Conservation (phyloP, 2,888 invertebrate species). For the Ctena decussata region DNA sequence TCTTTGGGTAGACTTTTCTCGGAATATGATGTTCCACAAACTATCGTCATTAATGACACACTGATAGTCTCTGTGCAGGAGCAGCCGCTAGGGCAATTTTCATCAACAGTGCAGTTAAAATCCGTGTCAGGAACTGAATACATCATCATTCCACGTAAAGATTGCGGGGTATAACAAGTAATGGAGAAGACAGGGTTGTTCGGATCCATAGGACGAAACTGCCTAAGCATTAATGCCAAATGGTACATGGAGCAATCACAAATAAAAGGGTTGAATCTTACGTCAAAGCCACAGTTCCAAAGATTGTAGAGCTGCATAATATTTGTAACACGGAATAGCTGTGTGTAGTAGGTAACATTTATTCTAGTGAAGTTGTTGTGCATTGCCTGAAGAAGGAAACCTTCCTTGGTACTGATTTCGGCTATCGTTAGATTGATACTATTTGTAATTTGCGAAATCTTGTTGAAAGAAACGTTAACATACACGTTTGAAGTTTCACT, state of each 20-base stretch:
- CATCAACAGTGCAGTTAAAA: slow-evolving; percentile 45
- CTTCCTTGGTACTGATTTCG: not conserved
- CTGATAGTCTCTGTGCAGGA: slow-evolving; percentile 34
- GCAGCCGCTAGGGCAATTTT: slow-evolving; percentile 40
- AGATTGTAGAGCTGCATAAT: not conserved
- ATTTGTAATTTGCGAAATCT: slow-evolving; percentile 28
- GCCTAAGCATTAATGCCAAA: not conserved
- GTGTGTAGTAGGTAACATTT: slow-evolving; percentile 6
- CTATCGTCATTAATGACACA: slow-evolving; percentile 11
- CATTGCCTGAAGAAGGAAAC: not conserved
- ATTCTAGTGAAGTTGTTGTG: slow-evolving; percentile 45
- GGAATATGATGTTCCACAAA: slow-evolving; percentile 11
- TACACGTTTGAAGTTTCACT: not conserved
- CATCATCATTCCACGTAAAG: slow-evolving; percentile 26
- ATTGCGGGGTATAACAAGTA: slow-evolving; percentile 22
- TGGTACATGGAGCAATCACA: slow-evolving; percentile 47
- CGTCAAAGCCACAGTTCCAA: slow-evolving; percentile 29
- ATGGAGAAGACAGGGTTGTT: slow-evolving; percentile 42
- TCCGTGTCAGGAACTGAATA: slow-evolving; percentile 6
- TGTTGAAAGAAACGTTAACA: slow-evolving; percentile 41
- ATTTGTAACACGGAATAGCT: slow-evolving; percentile 38
- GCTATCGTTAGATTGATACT: slow-evolving; percentile 21
- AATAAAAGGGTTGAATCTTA: slow-evolving; percentile 49
- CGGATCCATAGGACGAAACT: slow-evolving; percentile 35
- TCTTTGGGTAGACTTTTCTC: not conserved